Evolutionary conservation across 2,888 invertebrate genomes (phyloP).

Genomic region (Acanthosepion pharaonis): DNA sequence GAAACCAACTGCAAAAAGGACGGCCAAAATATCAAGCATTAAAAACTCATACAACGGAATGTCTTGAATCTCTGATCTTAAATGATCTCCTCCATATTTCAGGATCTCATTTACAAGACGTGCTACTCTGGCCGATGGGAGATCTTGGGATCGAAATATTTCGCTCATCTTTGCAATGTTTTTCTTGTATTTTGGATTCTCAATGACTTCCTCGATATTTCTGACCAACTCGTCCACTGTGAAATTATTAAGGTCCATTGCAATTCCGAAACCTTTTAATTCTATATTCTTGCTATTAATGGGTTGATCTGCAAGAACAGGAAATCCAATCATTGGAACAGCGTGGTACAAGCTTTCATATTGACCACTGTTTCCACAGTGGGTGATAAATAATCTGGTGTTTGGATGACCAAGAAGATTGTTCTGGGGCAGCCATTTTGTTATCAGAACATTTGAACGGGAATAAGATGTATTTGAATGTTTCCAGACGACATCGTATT

Average conservation of each 20-base stretch:
- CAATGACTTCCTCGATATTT: too few relatives aligned
- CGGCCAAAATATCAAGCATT: not conserved
- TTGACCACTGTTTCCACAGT: constrained; percentile 56
- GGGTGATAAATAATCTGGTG: constrained; percentile 54
- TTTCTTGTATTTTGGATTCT: too few relatives aligned
- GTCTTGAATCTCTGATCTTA: not conserved
- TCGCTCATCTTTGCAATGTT: too few relatives aligned
- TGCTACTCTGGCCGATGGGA: too few relatives aligned
- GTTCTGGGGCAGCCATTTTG: too few relatives aligned
- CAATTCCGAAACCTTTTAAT: constrained; percentile 56
- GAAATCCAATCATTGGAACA: constrained; percentile 56
- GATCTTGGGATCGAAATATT: too few relatives aligned
- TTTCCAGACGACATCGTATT: not conserved
- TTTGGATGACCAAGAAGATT: constrained; percentile 24
- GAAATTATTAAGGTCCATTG: constrained; percentile 50
- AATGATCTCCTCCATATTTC: too few relatives aligned
- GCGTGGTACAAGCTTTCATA: constrained; percentile 56
- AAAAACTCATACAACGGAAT: not conserved
- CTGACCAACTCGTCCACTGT: constrained; percentile 49
- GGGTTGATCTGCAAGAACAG: constrained; percentile 55
- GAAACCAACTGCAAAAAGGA: not conserved
- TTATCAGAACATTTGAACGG: too few relatives aligned
- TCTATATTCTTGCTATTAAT: constrained; percentile 50
- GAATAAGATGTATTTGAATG: too few relatives aligned
- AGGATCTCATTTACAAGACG: too few relatives aligned